These are phyloP conservation scores for Chromis chromis DNA, from an alignment of 2,797 vertebrate genomes.

Conservation along the genomic window DNA sequence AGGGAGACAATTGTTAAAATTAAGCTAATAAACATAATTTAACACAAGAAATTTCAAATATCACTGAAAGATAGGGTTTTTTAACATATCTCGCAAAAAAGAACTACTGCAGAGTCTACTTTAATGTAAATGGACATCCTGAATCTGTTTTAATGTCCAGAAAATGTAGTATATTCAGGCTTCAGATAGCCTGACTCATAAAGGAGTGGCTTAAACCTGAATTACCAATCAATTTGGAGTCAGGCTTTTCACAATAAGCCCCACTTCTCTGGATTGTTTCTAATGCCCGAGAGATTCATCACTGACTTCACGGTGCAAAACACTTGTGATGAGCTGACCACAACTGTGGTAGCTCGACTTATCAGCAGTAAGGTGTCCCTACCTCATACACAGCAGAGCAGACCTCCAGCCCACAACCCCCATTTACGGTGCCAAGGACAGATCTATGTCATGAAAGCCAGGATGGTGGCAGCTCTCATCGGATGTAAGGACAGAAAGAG, in stretches of 20 bases:
- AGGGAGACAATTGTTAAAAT: not conserved
- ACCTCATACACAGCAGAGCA: conserved; percentile 11
- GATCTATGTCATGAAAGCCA: conserved; percentile 78
- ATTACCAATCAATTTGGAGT: not conserved
- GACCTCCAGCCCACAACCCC: conserved; percentile 21
- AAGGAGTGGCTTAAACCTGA: not conserved
- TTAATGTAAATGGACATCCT: too few relatives aligned
- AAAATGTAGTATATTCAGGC: not conserved
- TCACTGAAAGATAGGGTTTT: not conserved
- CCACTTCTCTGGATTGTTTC: not conserved
- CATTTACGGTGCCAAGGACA: conserved; percentile 77
- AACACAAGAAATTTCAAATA: not conserved
- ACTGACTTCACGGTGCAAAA: not conserved
- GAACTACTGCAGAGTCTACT: too few relatives aligned
- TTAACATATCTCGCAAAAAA: not conserved
- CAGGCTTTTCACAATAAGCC: conserved; percentile 11
- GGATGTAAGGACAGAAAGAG: conserved; percentile 66
- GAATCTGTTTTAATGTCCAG: not conserved
- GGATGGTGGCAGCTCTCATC: conserved; percentile 69
- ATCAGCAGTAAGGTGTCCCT: conserved; percentile 55
- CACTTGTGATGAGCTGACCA: conserved; percentile 38
- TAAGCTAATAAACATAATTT: not conserved
- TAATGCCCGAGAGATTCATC: too few relatives aligned
- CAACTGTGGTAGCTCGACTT: conserved; percentile 27
- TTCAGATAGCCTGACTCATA: not conserved